Evolutionary conservation across 2,888 invertebrate genomes (phyloP).

Genomic region (Oligia strigilis): DNA sequence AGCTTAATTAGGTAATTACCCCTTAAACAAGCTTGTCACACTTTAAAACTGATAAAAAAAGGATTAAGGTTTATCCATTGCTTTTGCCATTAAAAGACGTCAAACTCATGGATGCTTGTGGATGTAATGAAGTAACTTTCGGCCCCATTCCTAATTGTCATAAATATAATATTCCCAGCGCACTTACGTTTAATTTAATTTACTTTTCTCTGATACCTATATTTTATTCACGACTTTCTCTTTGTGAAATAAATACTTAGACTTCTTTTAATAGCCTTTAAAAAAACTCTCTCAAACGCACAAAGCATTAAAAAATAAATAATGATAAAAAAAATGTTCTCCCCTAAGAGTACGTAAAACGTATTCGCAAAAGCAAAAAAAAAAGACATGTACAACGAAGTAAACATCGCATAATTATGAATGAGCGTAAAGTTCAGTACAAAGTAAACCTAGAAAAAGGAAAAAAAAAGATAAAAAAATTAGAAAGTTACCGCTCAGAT

Average conservation of each 20-base stretch:
- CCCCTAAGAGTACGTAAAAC: background rate
- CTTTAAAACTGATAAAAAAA: slow-evolving; percentile 42
- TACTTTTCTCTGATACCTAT: background rate
- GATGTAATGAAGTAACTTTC: background rate
- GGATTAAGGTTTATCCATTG: slow-evolving; percentile 21
- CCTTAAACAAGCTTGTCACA: slow-evolving; percentile 8
- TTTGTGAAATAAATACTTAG: background rate
- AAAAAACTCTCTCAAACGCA: background rate
- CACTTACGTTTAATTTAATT: background rate
- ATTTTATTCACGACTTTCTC: background rate
- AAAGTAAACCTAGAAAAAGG: slow-evolving; percentile 19
- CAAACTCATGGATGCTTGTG: slow-evolving; percentile 28
- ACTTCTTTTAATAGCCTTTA: background rate
- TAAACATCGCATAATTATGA: slow-evolving; percentile 5
- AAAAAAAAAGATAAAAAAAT: slow-evolving; percentile 26
- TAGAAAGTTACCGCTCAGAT: slow-evolving; percentile 78
- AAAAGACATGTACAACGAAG: background rate
- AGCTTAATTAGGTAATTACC: background rate
- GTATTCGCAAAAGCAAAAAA: slow-evolving; percentile 26
- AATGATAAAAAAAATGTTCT: background rate
- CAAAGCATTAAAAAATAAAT: background rate
- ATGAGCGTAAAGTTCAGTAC: slow-evolving; percentile 13
- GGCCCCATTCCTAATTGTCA: background rate
- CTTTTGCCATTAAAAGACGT: slow-evolving; percentile 23
- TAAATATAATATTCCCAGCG: background rate